Percentiles rank a stretch among this genome's conserved stretches.
These are phyloP conservation scores for Volucella zonaria DNA, from an alignment of 2,888 invertebrate species.

Conservation along the genomic window DNA sequence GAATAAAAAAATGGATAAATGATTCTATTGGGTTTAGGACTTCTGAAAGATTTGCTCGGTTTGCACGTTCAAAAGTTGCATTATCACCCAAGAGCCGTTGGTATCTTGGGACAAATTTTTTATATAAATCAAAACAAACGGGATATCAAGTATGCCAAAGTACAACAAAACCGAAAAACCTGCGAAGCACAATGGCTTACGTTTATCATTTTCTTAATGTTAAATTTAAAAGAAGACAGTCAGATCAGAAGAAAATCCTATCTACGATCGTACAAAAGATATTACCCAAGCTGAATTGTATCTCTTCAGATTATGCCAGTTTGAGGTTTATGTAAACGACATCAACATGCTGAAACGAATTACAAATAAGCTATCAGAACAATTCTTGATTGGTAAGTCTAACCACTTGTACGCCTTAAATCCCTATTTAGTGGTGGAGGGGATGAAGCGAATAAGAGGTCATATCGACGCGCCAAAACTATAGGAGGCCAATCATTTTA, in stretches of 20 bases:
- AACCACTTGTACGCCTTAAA: constrained; percentile 8
- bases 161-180: not conserved
- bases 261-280: no score
- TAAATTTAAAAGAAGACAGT: not conserved
- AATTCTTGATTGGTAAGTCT: not conserved
- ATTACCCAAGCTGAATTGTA: constrained; percentile 1
- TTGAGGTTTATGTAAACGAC: not conserved
- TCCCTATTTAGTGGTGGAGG: constrained; percentile 30
- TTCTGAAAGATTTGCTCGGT: no score
- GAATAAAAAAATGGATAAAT: no score
- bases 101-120: no score
- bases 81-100: no score
- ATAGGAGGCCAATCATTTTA: no score
- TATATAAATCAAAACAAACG: constrained; percentile 3
- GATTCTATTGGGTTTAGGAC: no score
- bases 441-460: constrained; percentile 35
- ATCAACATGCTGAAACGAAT: not conserved
- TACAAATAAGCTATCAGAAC: no score
- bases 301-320: constrained; percentile 9
- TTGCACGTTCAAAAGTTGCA: no score
- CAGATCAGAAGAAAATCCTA: no score
- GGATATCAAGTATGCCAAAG: not conserved
- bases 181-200: not conserved
- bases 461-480: constrained; percentile 42
- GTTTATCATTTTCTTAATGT: not conserved